Conservation (phyloP, 92 coral and sea anemone genomes). For the Porites divaricata region DNA sequence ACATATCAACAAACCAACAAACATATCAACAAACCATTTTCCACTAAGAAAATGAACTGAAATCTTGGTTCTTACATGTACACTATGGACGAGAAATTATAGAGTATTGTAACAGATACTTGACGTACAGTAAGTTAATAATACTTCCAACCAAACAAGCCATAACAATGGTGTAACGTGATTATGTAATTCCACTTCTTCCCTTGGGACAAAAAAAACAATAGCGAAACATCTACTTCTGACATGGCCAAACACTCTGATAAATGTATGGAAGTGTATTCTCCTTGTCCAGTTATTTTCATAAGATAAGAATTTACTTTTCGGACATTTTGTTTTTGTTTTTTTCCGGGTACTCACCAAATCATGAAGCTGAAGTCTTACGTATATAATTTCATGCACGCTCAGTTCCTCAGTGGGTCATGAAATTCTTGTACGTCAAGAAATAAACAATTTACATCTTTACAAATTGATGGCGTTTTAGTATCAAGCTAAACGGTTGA, state of each 20-base stretch:
- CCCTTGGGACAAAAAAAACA: conserved; percentile 22
- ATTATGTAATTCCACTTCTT: conserved; percentile 37
- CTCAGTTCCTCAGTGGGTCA: conserved; percentile 21
- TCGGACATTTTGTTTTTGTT: neutral
- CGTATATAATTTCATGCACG: neutral
- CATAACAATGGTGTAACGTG: conserved; percentile 7
- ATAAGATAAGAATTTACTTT: neutral
- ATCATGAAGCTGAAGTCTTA: neutral
- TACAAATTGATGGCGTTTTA: conserved; percentile 28
- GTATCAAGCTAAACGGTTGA: neutral
- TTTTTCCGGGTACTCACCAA: conserved; percentile 4
- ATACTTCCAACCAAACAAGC: neutral
- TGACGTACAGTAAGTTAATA: conserved; percentile 17
- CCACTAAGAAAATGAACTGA: too few relatives aligned
- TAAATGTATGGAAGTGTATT: neutral
- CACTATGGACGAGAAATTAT: neutral
- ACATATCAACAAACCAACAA: too few relatives aligned
- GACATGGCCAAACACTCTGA: neutral
- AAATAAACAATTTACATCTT: conserved; percentile 37
- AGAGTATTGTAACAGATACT: neutral
- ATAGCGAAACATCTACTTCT: neutral
- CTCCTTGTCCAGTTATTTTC: neutral
- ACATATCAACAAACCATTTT: too few relatives aligned
- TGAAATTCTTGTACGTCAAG: conserved; percentile 17
- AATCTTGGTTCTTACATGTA: too few relatives aligned